These are phyloP conservation scores for Eulemur macaco DNA, from an alignment of 2,113 vertebrate species.

Conservation along the genomic window DNA sequence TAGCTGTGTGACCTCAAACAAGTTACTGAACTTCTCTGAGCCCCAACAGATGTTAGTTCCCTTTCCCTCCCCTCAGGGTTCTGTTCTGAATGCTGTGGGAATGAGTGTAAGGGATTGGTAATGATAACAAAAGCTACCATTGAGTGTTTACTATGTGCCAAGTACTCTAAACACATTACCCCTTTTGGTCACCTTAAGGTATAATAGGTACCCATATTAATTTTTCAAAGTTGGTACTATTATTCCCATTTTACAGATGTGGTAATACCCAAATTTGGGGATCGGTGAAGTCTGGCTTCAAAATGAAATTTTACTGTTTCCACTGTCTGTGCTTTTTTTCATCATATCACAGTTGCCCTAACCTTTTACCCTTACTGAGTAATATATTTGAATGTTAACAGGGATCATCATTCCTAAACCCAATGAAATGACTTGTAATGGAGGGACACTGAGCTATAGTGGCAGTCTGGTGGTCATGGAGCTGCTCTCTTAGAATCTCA, in stretches of 20 bases:
- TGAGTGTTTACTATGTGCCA: background rate
- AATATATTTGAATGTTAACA: background rate
- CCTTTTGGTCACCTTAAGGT: background rate
- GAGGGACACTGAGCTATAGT: background rate
- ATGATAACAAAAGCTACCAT: background rate
- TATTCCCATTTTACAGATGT: background rate
- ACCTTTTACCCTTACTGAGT: background rate
- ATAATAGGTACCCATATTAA: background rate
- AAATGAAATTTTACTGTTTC: constrained; percentile 44
- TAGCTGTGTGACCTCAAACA: background rate
- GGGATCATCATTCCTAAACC: background rate
- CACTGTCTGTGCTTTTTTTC: background rate
- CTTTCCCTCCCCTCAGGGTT: background rate
- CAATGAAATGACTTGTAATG: background rate
- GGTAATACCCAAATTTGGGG: background rate
- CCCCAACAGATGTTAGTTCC: background rate
- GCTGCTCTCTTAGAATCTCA: constrained; percentile 10
- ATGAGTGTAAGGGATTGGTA: background rate
- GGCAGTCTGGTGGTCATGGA: background rate
- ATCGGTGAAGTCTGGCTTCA: background rate
- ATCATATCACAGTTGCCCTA: background rate
- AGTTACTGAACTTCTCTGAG: constrained; percentile 40
- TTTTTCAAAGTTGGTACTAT: constrained; percentile 2
- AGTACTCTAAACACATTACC: background rate
- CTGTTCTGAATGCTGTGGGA: background rate